Conservation (phyloP, 1,140 invertebrate genomes). For the Drosophila sturtevanti region DNA sequence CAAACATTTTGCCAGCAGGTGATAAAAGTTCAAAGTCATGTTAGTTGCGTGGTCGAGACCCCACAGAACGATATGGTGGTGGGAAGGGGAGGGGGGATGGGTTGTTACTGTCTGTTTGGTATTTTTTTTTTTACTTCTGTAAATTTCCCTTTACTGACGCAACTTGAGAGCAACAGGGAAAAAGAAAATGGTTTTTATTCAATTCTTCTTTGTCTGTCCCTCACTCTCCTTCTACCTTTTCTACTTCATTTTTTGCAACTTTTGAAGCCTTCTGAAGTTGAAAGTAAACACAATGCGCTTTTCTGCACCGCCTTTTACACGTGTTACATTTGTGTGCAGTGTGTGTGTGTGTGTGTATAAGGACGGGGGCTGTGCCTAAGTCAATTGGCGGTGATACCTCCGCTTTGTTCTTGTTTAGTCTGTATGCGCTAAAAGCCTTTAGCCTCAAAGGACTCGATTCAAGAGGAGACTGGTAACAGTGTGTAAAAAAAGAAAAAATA, state of each 20-base stretch:
- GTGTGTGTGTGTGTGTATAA: not conserved
- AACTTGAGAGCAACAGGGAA: constrained; percentile 31
- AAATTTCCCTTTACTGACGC: constrained; percentile 19
- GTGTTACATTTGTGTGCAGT: not conserved
- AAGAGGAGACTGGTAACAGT: constrained; percentile 14
- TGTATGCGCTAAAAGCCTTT: constrained; percentile 55
- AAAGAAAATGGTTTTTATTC: constrained; percentile 50
- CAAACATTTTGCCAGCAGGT: constrained; percentile 41
- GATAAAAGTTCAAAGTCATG: constrained; percentile 71
- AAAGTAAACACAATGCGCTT: constrained; percentile 69
- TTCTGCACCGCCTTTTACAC: constrained; percentile 16
- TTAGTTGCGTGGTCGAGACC: constrained; percentile 45
- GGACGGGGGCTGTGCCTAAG: not conserved
- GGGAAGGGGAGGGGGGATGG: too few species aligned
- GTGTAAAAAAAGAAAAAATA: not conserved
- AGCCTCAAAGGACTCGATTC: constrained; percentile 45
- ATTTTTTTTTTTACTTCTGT: constrained; percentile 18
- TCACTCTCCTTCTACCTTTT: not conserved
- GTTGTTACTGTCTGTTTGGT: constrained; percentile 21
- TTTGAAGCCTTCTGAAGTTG: constrained; percentile 43
- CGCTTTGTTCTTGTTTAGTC: constrained; percentile 32
- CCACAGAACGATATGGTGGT: too few species aligned
- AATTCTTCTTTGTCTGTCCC: not conserved
- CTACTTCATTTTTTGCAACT: constrained; percentile 46
- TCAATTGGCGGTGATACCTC: constrained; percentile 26